These are phyloP conservation scores for Botia almorhae DNA, from an alignment of 2,797 vertebrate species.

Conservation along the genomic window DNA sequence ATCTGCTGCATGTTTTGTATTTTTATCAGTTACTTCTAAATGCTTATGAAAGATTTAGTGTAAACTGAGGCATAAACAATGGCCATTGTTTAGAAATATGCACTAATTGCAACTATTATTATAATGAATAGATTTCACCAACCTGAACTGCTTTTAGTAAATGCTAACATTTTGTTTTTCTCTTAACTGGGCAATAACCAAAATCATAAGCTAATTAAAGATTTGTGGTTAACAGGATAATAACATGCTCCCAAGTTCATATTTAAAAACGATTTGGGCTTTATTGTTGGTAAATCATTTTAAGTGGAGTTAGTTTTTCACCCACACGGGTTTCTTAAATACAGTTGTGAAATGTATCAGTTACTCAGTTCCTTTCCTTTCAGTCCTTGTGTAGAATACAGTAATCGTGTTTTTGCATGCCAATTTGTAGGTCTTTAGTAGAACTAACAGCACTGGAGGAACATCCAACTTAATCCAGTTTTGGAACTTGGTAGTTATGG, in stretches of 20 bases:
- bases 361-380: background rate
- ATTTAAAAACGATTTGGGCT: conserved; percentile 52
- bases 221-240: conserved; percentile 35
- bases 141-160: conserved; percentile 36
- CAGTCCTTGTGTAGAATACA: background rate
- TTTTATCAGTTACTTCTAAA: conserved; percentile 43
- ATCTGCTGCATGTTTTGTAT: background rate
- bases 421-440: background rate
- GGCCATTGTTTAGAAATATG: background rate
- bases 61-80: background rate
- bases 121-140: conserved; percentile 13
- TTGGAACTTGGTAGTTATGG: no score
- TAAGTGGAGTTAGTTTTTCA: conserved; percentile 63
- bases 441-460: no score
- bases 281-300: conserved; percentile 67
- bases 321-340: conserved; percentile 65
- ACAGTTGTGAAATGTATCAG: conserved; percentile 52
- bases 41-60: conserved; percentile 2
- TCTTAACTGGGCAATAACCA: conserved; percentile 14
- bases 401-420: background rate
- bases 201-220: conserved; percentile 34
- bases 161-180: conserved; percentile 11
- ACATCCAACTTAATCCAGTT: no score
- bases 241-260: conserved; percentile 35
- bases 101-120: conserved; percentile 8